Conservation (phyloP, 2,113 vertebrate genomes). For the Platysteira castanea region DNA sequence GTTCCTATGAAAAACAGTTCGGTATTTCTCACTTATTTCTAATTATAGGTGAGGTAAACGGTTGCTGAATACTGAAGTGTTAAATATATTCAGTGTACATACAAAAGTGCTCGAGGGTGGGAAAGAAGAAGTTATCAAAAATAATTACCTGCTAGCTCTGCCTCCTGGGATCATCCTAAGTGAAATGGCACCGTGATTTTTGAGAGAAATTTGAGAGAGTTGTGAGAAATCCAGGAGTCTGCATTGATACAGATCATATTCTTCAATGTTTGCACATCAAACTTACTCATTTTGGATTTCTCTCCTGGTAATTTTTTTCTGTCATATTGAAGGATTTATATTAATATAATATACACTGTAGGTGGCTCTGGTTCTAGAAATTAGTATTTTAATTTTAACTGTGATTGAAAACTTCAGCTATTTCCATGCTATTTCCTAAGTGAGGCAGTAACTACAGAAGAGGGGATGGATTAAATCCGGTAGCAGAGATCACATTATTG, state of each 20-base stretch:
- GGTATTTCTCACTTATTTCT: not conserved
- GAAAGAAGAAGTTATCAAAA: conserved; percentile 6
- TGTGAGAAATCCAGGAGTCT: not conserved
- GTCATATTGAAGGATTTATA: not conserved
- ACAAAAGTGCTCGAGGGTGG: not conserved
- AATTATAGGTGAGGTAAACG: not conserved
- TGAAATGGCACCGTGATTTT: not conserved
- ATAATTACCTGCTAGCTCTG: not conserved
- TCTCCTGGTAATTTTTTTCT: not conserved
- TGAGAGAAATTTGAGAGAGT: not conserved
- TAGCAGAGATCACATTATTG: not conserved
- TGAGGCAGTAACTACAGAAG: not conserved
- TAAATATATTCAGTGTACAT: not conserved
- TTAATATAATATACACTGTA: not conserved
- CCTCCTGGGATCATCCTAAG: not conserved
- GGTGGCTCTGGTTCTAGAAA: not conserved
- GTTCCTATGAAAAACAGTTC: not conserved
- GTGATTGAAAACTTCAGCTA: not conserved
- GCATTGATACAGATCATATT: not conserved
- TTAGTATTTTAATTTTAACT: not conserved
- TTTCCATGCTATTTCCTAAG: not conserved
- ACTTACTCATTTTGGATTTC: not conserved
- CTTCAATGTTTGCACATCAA: not conserved
- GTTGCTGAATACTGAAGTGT: not conserved
- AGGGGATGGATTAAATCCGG: not conserved